Conservation (phyloP, 2,888 invertebrate species). For the Yponomeuta plumbellus region DNA sequence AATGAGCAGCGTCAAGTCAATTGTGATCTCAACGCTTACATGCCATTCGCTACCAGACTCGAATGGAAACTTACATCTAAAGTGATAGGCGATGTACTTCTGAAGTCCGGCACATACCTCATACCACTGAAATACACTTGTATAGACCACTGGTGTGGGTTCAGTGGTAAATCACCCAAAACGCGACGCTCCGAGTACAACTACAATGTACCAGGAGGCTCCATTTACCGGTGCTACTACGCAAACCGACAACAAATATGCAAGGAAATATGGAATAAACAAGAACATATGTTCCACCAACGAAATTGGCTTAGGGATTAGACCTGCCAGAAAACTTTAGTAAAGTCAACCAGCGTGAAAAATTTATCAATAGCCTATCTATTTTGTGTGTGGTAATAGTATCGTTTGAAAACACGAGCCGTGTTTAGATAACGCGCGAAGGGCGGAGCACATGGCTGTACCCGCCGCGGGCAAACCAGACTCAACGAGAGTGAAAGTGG, state of each 20-base stretch:
- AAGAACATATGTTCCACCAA: not conserved
- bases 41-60: conserved; percentile 44
- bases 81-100: conserved; percentile 39
- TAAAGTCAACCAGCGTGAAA: not conserved
- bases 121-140: conserved; percentile 44
- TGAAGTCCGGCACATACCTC: conserved; percentile 43
- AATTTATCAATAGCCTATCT: not conserved
- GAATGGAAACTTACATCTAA: conserved; percentile 38
- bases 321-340: not conserved
- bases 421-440: conserved; percentile 17
- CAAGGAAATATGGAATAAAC: conserved; percentile 33
- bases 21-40: conserved; percentile 52
- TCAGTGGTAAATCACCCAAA: conserved; percentile 34
- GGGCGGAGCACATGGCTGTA: conserved; percentile 16
- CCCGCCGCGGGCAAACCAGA: conserved; percentile 4
- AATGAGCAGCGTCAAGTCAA: conserved; percentile 34
- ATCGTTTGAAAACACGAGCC: conserved; percentile 8
- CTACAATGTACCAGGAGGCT: conserved; percentile 51
- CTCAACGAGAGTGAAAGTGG: conserved; percentile 13
- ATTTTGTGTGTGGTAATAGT: not conserved
- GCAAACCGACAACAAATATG: conserved; percentile 60
- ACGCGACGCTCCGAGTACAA: conserved; percentile 20
- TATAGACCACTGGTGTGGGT: conserved; percentile 52
- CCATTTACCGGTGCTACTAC: conserved; percentile 53
- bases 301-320: not conserved